Evolutionary conservation across 2,888 invertebrate species (phyloP), one percentile per base, ranked within the genome.

Genomic region (Elysia crispata): DNA sequence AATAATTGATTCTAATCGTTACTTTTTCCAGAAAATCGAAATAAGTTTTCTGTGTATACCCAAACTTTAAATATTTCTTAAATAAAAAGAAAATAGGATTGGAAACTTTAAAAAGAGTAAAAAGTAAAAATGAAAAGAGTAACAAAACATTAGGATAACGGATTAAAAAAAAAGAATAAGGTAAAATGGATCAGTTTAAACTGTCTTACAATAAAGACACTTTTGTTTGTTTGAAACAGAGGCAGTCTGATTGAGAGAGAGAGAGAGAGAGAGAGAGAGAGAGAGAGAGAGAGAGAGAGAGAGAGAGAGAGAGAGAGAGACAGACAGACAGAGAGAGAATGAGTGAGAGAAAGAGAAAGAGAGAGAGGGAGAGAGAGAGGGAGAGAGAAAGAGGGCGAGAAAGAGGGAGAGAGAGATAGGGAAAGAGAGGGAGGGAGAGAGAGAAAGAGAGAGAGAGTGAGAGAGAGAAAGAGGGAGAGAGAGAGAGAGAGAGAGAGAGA

Each of bases 341-440:
- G 75, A 54, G 30, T 28, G 31, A 75, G 57, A 75, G 30, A 60
- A 30, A 75, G 57, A 75, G 28, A 75, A 31, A 28, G 28, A 75
- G 31, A 25, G 31, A 57, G 23, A 18, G 23, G 23, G 31, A 57
- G 23, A 18, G 23, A 57, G 30, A 75, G 31, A 30, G 31, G 60
- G 62, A 75, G 28, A 54, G 33, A 75, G 62, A 28, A 30, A 28
- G 31, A 23, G 57, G 72, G 31, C 23, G 57, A 57, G 41, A 78
- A 25, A 62, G 49, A 23, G 79, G 57, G 0, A 67, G 67, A 18
- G 76, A 76, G 5, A 33, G 72, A 33, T 73, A 50, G 23, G 50
- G 25, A 73, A 28, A 73, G 73, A 41, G 11, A 73, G 73, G 50
- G 73, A 73, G 73, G 28, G 50, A 73, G 73, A 73, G 54, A 50